Evolutionary conservation across 2,113 vertebrate genomes (phyloP).

Genomic region (Pollachius pollachius): DNA sequence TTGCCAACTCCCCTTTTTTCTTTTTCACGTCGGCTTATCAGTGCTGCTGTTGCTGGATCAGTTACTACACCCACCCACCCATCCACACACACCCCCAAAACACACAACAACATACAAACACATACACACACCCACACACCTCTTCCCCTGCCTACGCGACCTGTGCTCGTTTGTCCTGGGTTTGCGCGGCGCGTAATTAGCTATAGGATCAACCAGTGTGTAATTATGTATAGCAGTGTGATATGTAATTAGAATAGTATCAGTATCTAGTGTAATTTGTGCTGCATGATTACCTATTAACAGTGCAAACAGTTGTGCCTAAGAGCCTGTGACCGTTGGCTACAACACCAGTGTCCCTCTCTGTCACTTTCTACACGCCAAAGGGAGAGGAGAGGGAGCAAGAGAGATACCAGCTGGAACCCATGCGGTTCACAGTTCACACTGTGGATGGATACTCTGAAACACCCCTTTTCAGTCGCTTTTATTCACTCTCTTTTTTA

Average conservation of each 20-base stretch:
- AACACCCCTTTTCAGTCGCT: no score
- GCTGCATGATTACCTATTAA: conserved; percentile 69
- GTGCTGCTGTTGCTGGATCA: conserved; percentile 41
- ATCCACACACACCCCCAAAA: no score
- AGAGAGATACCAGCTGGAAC: no score
- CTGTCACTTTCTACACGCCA: conserved; percentile 34
- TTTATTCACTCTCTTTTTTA: no score
- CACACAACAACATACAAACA: no score
- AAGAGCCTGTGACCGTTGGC: conserved; percentile 65
- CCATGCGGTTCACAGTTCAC: no score
- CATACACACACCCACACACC: conserved; percentile 12
- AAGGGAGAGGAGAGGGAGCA: no score
- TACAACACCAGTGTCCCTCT: conserved; percentile 30
- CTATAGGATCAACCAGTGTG: conserved; percentile 72
- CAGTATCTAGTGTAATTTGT: conserved; percentile 66
- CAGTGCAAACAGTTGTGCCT: conserved; percentile 66
- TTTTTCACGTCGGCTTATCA: conserved; percentile 30
- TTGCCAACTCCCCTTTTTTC: not conserved
- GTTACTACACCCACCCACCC: conserved; percentile 28
- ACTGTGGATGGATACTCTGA: no score
- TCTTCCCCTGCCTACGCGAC: conserved; percentile 34
- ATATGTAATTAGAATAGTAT: conserved; percentile 73
- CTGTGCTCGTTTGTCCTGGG: conserved; percentile 51
- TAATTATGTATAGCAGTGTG: conserved; percentile 70
- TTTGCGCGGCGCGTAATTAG: conserved; percentile 67